These are phyloP conservation scores for Reticulitermes speratus DNA, from an alignment of 1,140 invertebrate species.

Conservation along the genomic window DNA sequence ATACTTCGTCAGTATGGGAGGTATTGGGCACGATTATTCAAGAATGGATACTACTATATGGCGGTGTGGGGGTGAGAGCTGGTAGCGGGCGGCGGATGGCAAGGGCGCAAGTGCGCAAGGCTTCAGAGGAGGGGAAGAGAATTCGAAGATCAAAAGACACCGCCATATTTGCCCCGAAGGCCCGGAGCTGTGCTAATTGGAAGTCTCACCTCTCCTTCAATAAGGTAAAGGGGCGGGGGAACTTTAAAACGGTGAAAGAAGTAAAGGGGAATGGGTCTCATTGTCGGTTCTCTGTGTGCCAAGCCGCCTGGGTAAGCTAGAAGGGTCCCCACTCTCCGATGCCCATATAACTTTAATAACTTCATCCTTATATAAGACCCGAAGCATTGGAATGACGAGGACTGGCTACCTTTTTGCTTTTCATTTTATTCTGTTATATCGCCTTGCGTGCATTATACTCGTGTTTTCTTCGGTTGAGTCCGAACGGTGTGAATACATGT, in stretches of 20 bases:
- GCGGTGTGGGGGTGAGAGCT: background rate
- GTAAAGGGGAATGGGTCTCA: background rate
- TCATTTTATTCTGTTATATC: background rate
- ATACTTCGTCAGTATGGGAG: background rate
- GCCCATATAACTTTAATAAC: conserved; percentile 19
- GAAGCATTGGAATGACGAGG: background rate
- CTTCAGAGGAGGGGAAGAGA: background rate
- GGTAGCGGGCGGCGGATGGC: background rate
- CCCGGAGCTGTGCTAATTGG: conserved; percentile 24
- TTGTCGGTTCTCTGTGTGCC: conserved; percentile 1
- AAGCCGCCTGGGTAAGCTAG: conserved; percentile 1
- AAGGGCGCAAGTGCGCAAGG: background rate
- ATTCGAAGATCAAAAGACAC: background rate
- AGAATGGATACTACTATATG: background rate
- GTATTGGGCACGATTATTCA: background rate
- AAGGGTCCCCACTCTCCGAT: background rate
- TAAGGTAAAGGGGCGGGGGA: conserved; percentile 3
- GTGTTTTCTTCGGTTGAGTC: background rate
- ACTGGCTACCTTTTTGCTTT: background rate
- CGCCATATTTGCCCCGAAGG: conserved; percentile 13
- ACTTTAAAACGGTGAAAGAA: background rate
- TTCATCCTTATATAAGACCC: conserved; percentile 18
- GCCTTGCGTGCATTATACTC: background rate
- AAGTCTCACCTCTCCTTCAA: conserved; percentile 24
- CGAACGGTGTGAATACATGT: background rate